These are phyloP conservation scores for Phrynosoma blainvillii DNA, from an alignment of 2,113 vertebrate genomes.

Conservation along the genomic window DNA sequence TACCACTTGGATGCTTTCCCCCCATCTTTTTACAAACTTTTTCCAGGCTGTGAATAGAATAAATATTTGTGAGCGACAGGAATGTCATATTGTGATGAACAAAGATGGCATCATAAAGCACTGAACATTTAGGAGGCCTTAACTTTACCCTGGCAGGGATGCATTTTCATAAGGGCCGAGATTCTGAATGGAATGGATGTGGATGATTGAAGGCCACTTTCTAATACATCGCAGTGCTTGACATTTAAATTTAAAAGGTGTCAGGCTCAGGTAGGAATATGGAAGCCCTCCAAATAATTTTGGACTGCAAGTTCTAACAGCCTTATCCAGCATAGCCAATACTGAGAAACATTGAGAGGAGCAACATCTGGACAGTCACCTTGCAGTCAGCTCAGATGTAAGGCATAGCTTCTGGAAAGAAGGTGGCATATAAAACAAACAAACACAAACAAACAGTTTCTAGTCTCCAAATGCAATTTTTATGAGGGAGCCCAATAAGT, in stretches of 20 bases:
- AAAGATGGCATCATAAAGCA: conserved; percentile 66
- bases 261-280: not conserved
- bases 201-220: not conserved
- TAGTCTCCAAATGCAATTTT: not conserved
- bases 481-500: not conserved
- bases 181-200: not conserved
- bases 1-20: conserved; percentile 87
- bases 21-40: conserved; percentile 72
- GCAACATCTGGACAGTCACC: no score
- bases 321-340: no score
- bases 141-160: conserved; percentile 28
- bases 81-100: conserved; percentile 72
- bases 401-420: not conserved
- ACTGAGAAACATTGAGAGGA: no score
- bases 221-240: not conserved
- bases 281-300: no score
- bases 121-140: conserved; percentile 61
- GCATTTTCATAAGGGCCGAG: conserved; percentile 47
- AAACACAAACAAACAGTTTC: no score
- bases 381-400: not conserved
- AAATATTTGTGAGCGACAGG: conserved; percentile 78
- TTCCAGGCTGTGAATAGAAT: conserved; percentile 77
- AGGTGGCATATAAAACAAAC: no score
- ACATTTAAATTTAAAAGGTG: not conserved
- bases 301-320: no score